A percentile compares a stretch with the other conserved stretches of the same genome.
Conservation (phyloP, 64 coral and sea anemone species). For the Montipora capricornis region DNA sequence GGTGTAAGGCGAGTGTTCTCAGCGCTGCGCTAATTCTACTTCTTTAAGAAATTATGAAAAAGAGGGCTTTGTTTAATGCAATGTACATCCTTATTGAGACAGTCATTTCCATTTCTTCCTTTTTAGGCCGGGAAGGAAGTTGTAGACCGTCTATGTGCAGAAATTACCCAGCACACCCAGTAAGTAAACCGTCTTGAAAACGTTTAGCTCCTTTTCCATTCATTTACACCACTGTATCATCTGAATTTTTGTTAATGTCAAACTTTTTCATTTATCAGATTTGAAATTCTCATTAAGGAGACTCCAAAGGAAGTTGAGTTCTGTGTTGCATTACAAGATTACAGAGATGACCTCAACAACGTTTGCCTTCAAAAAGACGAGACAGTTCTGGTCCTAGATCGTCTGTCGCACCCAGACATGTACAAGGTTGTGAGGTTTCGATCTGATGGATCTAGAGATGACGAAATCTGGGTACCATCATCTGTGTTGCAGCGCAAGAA, state of each 20-base stretch:
- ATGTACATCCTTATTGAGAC: background rate
- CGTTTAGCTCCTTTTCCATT: no score
- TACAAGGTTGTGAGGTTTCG: slow-evolving; percentile 85
- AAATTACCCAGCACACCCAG: slow-evolving; percentile 66
- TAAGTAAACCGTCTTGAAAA: slow-evolving; percentile 31
- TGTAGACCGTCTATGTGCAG: slow-evolving; percentile 65
- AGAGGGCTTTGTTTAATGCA: no score
- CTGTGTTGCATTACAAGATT: slow-evolving; percentile 83
- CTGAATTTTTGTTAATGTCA: no score
- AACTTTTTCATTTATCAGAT: slow-evolving; percentile 35
- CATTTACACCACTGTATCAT: no score
- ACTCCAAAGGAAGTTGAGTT: slow-evolving; percentile 83
- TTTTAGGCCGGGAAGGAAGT: slow-evolving; percentile 64
- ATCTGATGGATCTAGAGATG: slow-evolving; percentile 80
- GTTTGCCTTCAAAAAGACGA: slow-evolving; percentile 79
- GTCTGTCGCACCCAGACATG: slow-evolving; percentile 79
- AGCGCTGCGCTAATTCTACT: no score
- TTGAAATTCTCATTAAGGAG: slow-evolving; percentile 73
- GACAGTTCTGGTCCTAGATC: slow-evolving; percentile 82
- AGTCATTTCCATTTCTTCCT: background rate
- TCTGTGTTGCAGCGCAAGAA: slow-evolving; percentile 68
- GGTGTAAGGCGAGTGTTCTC: no score
- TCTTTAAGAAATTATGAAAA: no score
- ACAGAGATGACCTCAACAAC: slow-evolving; percentile 81
- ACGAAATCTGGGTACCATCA: slow-evolving; percentile 91